Percentiles rank a stretch among this genome's conserved stretches.
phyloP scores from a whole-genome alignment of 2,113 vertebrate species.

The Forbesichthys papilliferus region DNA sequence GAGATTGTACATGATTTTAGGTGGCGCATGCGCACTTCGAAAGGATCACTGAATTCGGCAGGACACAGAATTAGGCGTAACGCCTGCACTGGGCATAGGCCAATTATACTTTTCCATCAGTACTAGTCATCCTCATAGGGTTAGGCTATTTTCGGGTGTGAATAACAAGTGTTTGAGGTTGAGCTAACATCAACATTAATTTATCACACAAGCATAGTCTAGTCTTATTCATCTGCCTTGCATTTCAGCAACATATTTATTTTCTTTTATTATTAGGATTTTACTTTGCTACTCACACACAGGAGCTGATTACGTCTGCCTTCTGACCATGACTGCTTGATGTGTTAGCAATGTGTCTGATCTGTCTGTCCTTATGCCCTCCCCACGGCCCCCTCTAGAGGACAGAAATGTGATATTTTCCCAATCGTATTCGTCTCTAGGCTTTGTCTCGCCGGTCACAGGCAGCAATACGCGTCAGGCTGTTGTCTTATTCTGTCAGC shows the following conservation, averaged over 20 bases:
- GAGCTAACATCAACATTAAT: background rate
- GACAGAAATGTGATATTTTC: conserved; percentile 22
- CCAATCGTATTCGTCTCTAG: background rate
- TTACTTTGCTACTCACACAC: background rate
- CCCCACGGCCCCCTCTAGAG: conserved; percentile 49
- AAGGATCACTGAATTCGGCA: too few species aligned
- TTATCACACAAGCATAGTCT: background rate
- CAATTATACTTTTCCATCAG: too few species aligned
- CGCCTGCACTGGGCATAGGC: too few species aligned
- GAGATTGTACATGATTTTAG: too few species aligned
- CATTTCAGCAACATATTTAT: too few species aligned
- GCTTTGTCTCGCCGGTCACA: background rate
- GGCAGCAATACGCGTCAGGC: conserved; percentile 3
- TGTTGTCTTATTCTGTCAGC: conserved; percentile 48
- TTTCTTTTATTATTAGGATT: background rate
- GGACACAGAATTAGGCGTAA: too few species aligned
- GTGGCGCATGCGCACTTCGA: too few species aligned
- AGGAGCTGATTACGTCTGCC: background rate
- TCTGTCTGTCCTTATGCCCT: background rate
- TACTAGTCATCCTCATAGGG: too few species aligned
- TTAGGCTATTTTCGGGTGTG: too few species aligned
- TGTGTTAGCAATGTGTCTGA: background rate
- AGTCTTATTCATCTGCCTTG: background rate
- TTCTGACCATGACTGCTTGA: conserved; percentile 3
- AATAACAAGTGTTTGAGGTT: too few species aligned